Percentiles rank a stretch among this genome's conserved stretches.
Conservation (phyloP, 1,140 invertebrate species). For the Drosophila eugracilis region DNA sequence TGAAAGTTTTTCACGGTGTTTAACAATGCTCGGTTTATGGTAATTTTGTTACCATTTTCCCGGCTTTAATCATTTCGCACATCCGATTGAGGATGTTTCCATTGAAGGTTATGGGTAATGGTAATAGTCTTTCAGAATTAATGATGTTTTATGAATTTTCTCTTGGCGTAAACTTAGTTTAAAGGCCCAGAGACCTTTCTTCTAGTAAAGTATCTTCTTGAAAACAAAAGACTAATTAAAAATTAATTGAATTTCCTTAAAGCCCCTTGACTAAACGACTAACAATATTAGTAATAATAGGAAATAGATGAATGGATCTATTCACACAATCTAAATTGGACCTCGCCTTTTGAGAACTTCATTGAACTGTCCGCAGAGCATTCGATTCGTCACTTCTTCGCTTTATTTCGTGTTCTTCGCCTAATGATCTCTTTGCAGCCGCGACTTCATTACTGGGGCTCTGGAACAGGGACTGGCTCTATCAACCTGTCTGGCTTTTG, state of each 20-base stretch:
- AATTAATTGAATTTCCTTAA: neutral
- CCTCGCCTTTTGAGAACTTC: conserved; percentile 44
- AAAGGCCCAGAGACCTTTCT: too few relatives aligned
- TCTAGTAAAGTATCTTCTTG: too few relatives aligned
- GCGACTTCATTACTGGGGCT: conserved; percentile 40
- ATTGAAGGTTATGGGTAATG: neutral
- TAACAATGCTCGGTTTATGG: conserved; percentile 35
- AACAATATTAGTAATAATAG: conserved; percentile 2
- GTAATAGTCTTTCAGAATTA: neutral
- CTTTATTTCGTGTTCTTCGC: conserved; percentile 26
- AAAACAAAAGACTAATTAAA: too few relatives aligned
- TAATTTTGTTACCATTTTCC: conserved; percentile 30
- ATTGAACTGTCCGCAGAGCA: conserved; percentile 44
- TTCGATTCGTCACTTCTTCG: conserved; percentile 56
- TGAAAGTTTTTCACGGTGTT: conserved; percentile 41
- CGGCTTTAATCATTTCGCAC: conserved; percentile 17
- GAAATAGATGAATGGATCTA: conserved; percentile 28
- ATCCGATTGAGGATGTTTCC: conserved; percentile 32
- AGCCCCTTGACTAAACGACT: neutral
- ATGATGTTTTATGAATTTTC: too few relatives aligned
- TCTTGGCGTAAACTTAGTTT: too few relatives aligned
- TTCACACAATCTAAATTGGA: conserved; percentile 39
- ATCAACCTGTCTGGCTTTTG: conserved; percentile 59
- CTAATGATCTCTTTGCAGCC: conserved; percentile 58
- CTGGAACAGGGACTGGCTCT: conserved; percentile 40